Evolutionary conservation across 1,140 invertebrate genomes (phyloP), one percentile per base, ranked within the genome.

Genomic region (Nephila pilipes): DNA sequence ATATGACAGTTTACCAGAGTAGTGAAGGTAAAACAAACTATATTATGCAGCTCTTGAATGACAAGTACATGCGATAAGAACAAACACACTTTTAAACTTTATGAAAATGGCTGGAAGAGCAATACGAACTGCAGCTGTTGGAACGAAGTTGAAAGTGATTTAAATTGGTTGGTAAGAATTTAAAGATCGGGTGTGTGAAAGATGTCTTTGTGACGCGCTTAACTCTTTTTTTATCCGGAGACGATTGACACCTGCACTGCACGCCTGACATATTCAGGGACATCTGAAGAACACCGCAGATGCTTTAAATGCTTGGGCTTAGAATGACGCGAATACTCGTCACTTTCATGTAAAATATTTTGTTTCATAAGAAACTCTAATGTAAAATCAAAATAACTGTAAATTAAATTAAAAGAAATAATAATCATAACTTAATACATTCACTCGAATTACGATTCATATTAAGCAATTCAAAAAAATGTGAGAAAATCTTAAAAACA

Each of bases 211-310:
- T 60, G 25, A 65, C 63, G 25, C 22, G 63, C 25, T 65, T 3
- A 2, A 14, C 29, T 32, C 36, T 14, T 75, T 75, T 20, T 75
- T 75, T 75, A 75, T 75, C 16, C 69, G 1, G 14, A 25, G 29
- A 75, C 16, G 69, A 75, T 75, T 75, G 69, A 75, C 69, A 36
- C 29, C 69, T 75, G 69, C 69, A 36, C 29, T 36, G 69, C 32
- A 75, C 29, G 69, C 69, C 32, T 75, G 25, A 32, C 29, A 36
- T 75, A 2, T 75, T 75, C 29, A 4, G 14, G 2, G 16, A 29
- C 18, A 75, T 36, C 14, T 6, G 16, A 32, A 4, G 69, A 75
- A 75, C 32, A 8, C 29, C 25, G 32, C 32, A 4, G 25, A 18
- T 16, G 29, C 5, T 75, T 2, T 5, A 75, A 36, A 60, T 22